Percentiles rank a stretch among this genome's conserved stretches.
phyloP scores from a whole-genome alignment of 2,888 invertebrate genomes.

The Penaeus monodon region DNA sequence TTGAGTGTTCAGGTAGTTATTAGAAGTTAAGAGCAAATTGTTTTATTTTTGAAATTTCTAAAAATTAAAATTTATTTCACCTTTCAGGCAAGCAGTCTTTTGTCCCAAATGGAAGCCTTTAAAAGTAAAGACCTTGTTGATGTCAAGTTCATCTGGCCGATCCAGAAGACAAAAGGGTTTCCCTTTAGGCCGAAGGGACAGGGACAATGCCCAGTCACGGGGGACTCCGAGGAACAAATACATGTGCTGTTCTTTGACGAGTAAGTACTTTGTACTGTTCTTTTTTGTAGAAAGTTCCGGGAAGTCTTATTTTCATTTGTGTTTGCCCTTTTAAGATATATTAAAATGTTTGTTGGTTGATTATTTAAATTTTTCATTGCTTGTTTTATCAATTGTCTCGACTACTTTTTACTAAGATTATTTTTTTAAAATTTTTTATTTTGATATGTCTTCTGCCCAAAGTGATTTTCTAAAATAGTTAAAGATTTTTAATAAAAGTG shows the following conservation, averaged over 20 bases:
- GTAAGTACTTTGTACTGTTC: constrained; percentile 73
- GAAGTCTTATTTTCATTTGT: background rate
- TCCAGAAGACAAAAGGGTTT: constrained; percentile 87
- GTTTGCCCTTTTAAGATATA: background rate
- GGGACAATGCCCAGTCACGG: constrained; percentile 98
- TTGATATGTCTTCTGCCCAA: background rate
- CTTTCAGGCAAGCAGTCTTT: constrained; percentile 76
- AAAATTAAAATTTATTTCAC: background rate
- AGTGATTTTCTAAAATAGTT: background rate
- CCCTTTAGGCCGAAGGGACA: constrained; percentile 79
- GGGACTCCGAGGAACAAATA: constrained; percentile 96
- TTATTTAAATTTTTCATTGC: no score
- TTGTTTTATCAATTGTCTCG: no score
- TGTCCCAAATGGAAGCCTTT: constrained; percentile 88
- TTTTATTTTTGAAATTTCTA: background rate
- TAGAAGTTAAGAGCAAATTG: background rate
- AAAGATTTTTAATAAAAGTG: background rate
- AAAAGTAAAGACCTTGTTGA: constrained; percentile 92
- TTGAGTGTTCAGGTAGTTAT: background rate
- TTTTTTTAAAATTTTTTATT: background rate
- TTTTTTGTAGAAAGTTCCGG: background rate
- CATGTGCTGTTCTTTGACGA: constrained; percentile 90
- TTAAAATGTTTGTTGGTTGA: background rate
- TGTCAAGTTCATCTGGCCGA: constrained; percentile 94
- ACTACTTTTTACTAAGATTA: no score